phyloP scores from a whole-genome alignment of 2,797 vertebrate genomes.

The Mus minutoides region DNA sequence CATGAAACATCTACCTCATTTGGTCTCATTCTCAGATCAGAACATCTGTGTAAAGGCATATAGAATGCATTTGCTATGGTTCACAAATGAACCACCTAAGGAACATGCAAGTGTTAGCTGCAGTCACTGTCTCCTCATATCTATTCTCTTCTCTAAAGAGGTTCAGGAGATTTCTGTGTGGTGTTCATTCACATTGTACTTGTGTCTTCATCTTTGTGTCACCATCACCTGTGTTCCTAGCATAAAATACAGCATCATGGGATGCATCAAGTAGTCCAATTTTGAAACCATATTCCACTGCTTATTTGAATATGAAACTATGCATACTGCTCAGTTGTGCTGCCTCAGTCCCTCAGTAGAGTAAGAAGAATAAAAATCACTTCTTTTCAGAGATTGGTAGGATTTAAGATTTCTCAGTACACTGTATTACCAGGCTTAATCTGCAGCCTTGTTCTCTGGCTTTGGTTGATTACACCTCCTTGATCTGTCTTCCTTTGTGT shows the following conservation, averaged over 20 bases:
- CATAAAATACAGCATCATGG: background rate
- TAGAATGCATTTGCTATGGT: background rate
- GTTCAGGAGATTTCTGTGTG: background rate
- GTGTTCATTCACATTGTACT: background rate
- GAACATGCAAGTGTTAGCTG: background rate
- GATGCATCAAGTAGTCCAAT: background rate
- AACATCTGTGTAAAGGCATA: background rate
- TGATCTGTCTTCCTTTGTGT: background rate
- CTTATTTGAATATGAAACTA: background rate
- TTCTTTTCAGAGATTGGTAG: background rate
- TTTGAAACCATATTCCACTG: background rate
- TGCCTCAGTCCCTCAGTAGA: background rate
- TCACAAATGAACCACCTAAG: background rate
- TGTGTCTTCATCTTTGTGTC: slow-evolving; percentile 39
- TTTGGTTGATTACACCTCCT: slow-evolving; percentile 8
- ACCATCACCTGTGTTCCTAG: background rate
- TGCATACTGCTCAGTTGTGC: background rate
- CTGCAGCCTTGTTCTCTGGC: background rate
- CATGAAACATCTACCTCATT: background rate
- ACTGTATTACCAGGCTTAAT: background rate
- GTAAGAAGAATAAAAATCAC: background rate
- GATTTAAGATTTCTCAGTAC: background rate
- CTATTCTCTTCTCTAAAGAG: background rate
- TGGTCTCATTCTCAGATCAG: background rate
- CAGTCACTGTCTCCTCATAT: background rate